These are phyloP conservation scores for Sebastes kiyomatsui DNA, from an alignment of 2,797 vertebrate species.

Conservation along the genomic window DNA sequence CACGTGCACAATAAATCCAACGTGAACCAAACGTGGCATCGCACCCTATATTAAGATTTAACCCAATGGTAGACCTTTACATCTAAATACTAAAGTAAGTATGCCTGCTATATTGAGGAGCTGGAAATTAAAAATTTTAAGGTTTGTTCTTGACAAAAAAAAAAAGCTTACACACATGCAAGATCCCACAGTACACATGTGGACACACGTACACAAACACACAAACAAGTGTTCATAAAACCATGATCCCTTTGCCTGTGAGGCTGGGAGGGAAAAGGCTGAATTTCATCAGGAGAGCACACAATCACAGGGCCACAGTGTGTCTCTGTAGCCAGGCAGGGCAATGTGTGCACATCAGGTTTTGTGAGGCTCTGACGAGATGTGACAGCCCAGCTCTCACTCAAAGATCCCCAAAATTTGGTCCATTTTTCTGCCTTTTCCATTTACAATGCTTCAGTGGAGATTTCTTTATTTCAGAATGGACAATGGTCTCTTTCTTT, in stretches of 20 bases:
- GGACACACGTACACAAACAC: neutral
- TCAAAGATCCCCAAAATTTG: conserved; percentile 82
- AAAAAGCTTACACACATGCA: neutral
- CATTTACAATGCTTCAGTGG: conserved; percentile 94
- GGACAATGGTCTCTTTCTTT: conserved; percentile 87
- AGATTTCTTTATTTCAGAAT: conserved; percentile 93
- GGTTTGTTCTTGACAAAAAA: neutral
- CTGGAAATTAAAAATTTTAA: neutral
- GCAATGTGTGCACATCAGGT: conserved; percentile 80
- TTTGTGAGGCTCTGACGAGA: conserved; percentile 85
- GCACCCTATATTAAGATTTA: neutral
- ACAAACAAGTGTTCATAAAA: conserved; percentile 1
- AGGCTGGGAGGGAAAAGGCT: conserved; percentile 50
- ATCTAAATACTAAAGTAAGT: neutral
- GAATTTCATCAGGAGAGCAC: conserved; percentile 60
- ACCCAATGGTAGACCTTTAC: neutral
- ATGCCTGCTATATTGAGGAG: neutral
- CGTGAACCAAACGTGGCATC: neutral
- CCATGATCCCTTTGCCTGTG: conserved; percentile 5
- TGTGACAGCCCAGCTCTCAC: conserved; percentile 85
- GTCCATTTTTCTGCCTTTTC: conserved; percentile 91
- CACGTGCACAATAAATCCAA: neutral
- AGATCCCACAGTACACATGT: neutral
- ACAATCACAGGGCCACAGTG: conserved; percentile 72
- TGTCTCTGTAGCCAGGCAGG: conserved; percentile 67